phyloP scores from a whole-genome alignment of 2,888 invertebrate species.

The Chironomus tentans region DNA sequence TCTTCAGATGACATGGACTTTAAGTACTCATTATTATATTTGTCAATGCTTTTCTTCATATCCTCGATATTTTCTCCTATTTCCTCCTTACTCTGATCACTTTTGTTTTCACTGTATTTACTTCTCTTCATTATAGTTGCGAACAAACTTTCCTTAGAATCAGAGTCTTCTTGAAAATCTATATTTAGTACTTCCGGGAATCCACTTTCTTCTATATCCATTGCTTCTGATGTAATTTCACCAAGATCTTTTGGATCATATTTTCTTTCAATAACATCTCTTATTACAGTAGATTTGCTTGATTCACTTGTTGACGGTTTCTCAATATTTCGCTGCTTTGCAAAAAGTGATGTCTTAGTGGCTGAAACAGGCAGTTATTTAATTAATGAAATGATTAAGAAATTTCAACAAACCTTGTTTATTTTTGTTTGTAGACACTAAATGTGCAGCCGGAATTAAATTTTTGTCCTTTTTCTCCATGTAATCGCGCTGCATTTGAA shows the following conservation, averaged over 20 bases:
- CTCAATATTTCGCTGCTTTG: slow-evolving; percentile 30
- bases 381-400: not conserved
- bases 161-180: not conserved
- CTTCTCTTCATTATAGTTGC: slow-evolving; percentile 42
- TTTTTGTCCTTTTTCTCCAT: slow-evolving; percentile 34
- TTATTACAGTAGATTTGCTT: slow-evolving; percentile 37
- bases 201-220: not conserved
- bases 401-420: not conserved
- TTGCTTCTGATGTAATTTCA: not conserved
- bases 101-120: slow-evolving; percentile 31
- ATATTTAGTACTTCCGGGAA: slow-evolving; percentile 1
- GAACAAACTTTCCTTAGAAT: slow-evolving; percentile 45
- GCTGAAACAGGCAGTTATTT: not conserved
- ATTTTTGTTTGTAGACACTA: slow-evolving; percentile 35
- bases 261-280: slow-evolving; percentile 48
- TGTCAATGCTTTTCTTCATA: slow-evolving; percentile 55
- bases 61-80: slow-evolving; percentile 27
- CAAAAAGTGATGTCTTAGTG: slow-evolving; percentile 36
- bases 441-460: slow-evolving; percentile 54
- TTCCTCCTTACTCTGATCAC: slow-evolving; percentile 23
- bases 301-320: not conserved
- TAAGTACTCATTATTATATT: slow-evolving; percentile 60
- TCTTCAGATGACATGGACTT: slow-evolving; percentile 61
- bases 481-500: slow-evolving; percentile 65
- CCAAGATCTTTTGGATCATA: not conserved